phyloP scores from a whole-genome alignment of 2,888 invertebrate genomes.

The Rhagonycha fulva region DNA sequence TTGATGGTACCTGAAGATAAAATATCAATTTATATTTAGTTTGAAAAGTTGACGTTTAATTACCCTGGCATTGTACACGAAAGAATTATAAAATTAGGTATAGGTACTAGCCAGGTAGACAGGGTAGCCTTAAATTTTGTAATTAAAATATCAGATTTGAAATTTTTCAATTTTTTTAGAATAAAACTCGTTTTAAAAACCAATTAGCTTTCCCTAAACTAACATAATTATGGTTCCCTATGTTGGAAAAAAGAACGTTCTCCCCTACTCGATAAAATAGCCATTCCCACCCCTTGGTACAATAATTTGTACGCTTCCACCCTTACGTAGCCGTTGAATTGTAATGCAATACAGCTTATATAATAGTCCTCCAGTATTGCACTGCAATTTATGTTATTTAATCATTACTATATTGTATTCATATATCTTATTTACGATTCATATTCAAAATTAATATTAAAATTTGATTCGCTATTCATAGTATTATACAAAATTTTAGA shows the following conservation, averaged over 20 bases:
- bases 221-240: slow-evolving; percentile 52
- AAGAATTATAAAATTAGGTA: slow-evolving; percentile 32
- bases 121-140: slow-evolving; percentile 18
- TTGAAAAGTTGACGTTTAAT: neutral
- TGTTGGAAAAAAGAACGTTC: slow-evolving; percentile 42
- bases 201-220: slow-evolving; percentile 51
- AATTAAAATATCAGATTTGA: slow-evolving; percentile 37
- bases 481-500: neutral
- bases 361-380: slow-evolving; percentile 37
- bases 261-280: slow-evolving; percentile 46
- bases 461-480: neutral
- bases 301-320: slow-evolving; percentile 29
- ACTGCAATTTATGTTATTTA: slow-evolving; percentile 49
- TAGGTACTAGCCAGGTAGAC: slow-evolving; percentile 9
- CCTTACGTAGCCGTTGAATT: slow-evolving; percentile 36
- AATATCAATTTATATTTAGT: neutral
- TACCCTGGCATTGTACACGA: neutral
- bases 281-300: slow-evolving; percentile 40
- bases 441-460: slow-evolving; percentile 18
- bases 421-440: slow-evolving; percentile 32
- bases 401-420: slow-evolving; percentile 39
- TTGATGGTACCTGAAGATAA: neutral
- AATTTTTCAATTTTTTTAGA: slow-evolving; percentile 31
- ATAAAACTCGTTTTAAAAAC: slow-evolving; percentile 50
- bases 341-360: slow-evolving; percentile 52